A percentile compares a stretch with the other conserved stretches of the same genome.
Evolutionary conservation across 1,140 invertebrate species (phyloP).

Genomic region (Drosophila navojoa): DNA sequence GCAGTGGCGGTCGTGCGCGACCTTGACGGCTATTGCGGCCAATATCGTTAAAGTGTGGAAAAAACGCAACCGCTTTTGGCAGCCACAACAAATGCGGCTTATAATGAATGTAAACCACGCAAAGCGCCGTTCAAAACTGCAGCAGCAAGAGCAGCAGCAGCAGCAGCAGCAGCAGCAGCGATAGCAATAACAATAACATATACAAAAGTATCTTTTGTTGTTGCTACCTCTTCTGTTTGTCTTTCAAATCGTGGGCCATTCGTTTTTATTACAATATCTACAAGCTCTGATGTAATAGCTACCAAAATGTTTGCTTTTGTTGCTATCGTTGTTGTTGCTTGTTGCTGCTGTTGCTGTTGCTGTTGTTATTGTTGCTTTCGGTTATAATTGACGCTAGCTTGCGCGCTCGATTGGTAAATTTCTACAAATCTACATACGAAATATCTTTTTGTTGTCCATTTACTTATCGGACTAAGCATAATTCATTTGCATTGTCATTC

Average conservation of each 20-base stretch:
- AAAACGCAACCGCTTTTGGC: conserved; percentile 12
- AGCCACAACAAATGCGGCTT: conserved; percentile 21
- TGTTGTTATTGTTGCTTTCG: conserved; percentile 28
- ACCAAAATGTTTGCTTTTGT: conserved; percentile 46
- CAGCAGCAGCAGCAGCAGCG: conserved; percentile 5
- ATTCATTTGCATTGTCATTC: conserved; percentile 46
- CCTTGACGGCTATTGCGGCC: conserved; percentile 61
- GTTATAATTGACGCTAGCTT: conserved; percentile 58
- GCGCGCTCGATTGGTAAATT: conserved; percentile 64
- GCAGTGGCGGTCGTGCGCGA: conserved; percentile 63
- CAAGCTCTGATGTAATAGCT: conserved; percentile 45
- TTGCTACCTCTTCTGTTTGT: conserved; percentile 35
- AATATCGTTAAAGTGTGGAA: conserved; percentile 49
- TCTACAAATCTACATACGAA: conserved; percentile 55
- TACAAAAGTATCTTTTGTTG: conserved; percentile 19
- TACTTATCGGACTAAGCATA: conserved; percentile 33
- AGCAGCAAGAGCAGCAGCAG: conserved; percentile 14
- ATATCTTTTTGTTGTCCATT: conserved; percentile 39
- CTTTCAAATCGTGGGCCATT: conserved; percentile 45
- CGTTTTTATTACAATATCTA: conserved; percentile 53
- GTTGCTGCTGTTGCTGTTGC: conserved; percentile 20
- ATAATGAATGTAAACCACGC: conserved; percentile 60
- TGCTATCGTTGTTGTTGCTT: conserved; percentile 7
- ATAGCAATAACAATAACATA: conserved; percentile 10
- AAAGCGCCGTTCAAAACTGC: conserved; percentile 41